Evolutionary conservation across 2,888 invertebrate genomes (phyloP).

Genomic region (Notocelia uddmanniana): DNA sequence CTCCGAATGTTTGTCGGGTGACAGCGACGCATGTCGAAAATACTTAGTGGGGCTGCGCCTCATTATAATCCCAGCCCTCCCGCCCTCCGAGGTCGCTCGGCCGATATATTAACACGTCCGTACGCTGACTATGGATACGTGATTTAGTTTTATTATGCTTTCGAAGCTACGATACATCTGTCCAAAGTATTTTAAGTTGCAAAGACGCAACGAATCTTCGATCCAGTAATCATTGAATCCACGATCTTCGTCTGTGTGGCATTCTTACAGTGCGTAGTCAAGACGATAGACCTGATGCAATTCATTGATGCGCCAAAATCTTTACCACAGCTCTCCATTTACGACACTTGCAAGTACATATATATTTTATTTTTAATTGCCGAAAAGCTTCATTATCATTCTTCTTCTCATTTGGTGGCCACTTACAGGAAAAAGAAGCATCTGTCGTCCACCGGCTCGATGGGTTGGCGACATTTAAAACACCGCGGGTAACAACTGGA

Average conservation of each 20-base stretch:
- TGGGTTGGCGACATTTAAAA: no score
- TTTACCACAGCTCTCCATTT: not conserved
- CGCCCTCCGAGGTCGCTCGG: conserved; percentile 67
- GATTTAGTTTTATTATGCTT: conserved; percentile 16
- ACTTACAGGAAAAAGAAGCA: no score
- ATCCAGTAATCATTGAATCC: no score
- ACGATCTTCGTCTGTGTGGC: no score
- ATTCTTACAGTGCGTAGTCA: no score
- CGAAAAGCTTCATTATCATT: not conserved
- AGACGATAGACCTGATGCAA: no score
- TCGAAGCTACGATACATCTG: not conserved
- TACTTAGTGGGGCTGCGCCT: conserved; percentile 84
- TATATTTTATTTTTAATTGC: not conserved
- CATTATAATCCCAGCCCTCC: conserved; percentile 80
- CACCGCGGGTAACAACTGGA: no score
- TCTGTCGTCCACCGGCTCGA: no score
- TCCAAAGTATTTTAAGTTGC: no score
- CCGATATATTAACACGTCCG: conserved; percentile 83
- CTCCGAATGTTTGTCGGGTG: conserved; percentile 80
- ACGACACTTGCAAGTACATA: not conserved
- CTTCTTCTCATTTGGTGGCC: not conserved
- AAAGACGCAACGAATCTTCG: no score
- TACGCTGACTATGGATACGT: conserved; percentile 48
- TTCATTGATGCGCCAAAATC: not conserved
- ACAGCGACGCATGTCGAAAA: conserved; percentile 85